Evolutionary conservation across 1,140 invertebrate genomes (phyloP).

Genomic region (Rhagoletis pomonella): DNA sequence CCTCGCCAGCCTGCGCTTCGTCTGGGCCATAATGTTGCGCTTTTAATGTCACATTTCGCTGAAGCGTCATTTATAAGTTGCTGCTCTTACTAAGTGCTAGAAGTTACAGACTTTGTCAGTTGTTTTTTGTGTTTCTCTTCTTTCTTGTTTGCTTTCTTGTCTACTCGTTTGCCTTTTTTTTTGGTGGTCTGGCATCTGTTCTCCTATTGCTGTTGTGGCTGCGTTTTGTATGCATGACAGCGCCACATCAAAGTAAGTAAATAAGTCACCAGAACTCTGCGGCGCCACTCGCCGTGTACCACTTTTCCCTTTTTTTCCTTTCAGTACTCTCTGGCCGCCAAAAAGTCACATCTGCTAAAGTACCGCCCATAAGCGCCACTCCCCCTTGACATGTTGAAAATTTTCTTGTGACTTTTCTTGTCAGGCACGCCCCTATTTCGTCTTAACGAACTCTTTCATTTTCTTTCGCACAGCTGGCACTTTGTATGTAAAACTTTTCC

Average conservation of each 20-base stretch:
- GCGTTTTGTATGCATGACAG: constrained; percentile 41
- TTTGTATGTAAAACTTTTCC: constrained; percentile 8
- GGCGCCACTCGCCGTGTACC: background rate
- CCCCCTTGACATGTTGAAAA: background rate
- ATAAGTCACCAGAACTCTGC: constrained; percentile 7
- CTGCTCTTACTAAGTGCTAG: background rate
- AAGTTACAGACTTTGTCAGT: background rate
- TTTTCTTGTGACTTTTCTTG: constrained; percentile 42
- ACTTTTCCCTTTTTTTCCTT: background rate
- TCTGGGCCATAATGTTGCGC: background rate
- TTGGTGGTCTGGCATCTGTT: background rate
- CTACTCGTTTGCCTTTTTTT: background rate
- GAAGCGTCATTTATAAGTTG: constrained; percentile 38
- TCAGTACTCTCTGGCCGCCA: background rate
- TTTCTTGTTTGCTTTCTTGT: background rate
- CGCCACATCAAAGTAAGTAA: constrained; percentile 38
- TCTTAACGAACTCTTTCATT: constrained; percentile 23
- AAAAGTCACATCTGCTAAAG: background rate
- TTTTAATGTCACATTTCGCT: background rate
- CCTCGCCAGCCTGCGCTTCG: background rate
- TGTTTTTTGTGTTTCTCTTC: background rate
- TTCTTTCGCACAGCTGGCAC: background rate
- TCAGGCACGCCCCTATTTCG: background rate
- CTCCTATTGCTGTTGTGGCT: background rate
- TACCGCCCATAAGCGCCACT: background rate